These are phyloP conservation scores for Diadema setosum DNA, from an alignment of 35 echinoderm and acorn worm species.

Conservation along the genomic window DNA sequence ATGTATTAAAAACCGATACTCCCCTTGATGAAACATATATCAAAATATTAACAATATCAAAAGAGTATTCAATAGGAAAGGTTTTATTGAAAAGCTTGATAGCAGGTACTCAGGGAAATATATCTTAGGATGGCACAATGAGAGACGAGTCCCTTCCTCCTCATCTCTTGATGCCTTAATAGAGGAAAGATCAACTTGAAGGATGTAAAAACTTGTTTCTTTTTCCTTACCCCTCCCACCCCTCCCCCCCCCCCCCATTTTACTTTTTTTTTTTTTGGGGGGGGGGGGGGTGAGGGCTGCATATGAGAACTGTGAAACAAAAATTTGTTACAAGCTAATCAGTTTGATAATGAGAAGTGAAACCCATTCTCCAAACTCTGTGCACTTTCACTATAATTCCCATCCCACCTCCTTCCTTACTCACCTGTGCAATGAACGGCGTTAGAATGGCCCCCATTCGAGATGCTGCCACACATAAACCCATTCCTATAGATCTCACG, in stretches of 20 bases:
- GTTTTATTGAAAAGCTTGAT: too few relatives aligned
- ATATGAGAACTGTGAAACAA: background rate
- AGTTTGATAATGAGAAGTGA: background rate
- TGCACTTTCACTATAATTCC: background rate
- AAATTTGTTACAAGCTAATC: background rate
- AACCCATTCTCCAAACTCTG: too few relatives aligned
- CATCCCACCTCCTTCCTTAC: background rate
- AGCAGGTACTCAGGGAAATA: too few relatives aligned
- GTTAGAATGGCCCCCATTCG: slow-evolving; percentile 36
- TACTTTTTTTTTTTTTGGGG: too few relatives aligned
- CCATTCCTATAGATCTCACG: slow-evolving; percentile 23
- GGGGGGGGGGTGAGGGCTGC: too few relatives aligned
- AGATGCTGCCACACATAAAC: slow-evolving; percentile 1
- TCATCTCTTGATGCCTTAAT: background rate
- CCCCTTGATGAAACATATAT: too few relatives aligned
- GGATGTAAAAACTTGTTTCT: background rate
- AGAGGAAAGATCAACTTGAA: background rate
- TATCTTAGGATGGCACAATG: too few relatives aligned
- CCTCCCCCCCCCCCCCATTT: too few relatives aligned
- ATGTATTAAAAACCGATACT: too few relatives aligned
- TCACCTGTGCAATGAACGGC: slow-evolving; percentile 56
- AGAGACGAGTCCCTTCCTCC: background rate
- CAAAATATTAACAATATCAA: too few relatives aligned
- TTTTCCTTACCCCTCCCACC: background rate
- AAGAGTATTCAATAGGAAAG: too few relatives aligned